Percentiles rank a stretch among this genome's conserved stretches.
Evolutionary conservation across 1,140 invertebrate species (phyloP).

Genomic region (Procambarus virginalis): DNA sequence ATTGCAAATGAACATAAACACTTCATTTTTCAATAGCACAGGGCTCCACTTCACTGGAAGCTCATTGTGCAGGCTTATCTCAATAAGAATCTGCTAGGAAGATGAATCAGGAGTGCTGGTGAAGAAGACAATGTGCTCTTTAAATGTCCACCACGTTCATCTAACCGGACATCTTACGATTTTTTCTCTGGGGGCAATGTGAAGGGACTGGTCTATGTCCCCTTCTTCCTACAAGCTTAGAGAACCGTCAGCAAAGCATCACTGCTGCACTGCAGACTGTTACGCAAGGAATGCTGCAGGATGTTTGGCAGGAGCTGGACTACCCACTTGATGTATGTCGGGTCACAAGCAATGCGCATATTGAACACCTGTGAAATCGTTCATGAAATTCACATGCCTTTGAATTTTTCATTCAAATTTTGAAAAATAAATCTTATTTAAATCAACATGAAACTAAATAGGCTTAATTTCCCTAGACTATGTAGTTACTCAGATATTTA

Average conservation of each 20-base stretch:
- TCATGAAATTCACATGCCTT: no score
- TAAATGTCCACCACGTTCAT: conserved; percentile 7
- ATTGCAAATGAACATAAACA: no score
- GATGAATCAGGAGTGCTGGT: background rate
- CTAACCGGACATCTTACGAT: conserved; percentile 14
- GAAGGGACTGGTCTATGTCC: no score
- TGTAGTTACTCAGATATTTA: no score
- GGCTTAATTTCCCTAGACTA: no score
- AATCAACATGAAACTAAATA: no score
- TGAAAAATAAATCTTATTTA: background rate
- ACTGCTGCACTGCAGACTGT: background rate
- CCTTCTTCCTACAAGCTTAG: background rate
- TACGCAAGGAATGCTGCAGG: conserved; percentile 35
- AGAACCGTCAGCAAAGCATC: background rate
- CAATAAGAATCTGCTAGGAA: no score
- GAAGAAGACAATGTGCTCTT: conserved; percentile 31
- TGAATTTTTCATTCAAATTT: background rate
- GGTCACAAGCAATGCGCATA: background rate
- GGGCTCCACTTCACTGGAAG: no score
- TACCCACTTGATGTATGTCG: conserved; percentile 7
- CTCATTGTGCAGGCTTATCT: no score
- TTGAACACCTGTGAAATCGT: background rate
- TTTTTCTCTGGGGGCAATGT: conserved; percentile 10
- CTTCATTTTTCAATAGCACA: no score
- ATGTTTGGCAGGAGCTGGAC: background rate